Evolutionary conservation across 2,888 invertebrate genomes (phyloP).

Genomic region (Timema podura): DNA sequence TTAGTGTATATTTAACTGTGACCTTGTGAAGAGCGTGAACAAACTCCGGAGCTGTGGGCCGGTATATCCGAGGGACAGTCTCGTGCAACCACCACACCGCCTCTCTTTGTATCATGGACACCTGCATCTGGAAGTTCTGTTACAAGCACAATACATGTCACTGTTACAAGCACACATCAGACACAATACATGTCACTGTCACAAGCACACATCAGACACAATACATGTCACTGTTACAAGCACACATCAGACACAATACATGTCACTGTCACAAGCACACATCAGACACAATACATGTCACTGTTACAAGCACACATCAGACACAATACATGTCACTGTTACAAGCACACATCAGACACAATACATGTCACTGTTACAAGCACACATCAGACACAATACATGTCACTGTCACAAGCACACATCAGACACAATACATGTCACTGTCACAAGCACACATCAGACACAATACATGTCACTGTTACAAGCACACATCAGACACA

Average conservation of each 20-base stretch:
- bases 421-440: constrained; percentile 13
- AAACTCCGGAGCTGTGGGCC: constrained; percentile 67
- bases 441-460: not conserved
- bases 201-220: constrained; percentile 20
- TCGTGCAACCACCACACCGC: constrained; percentile 86
- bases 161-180: not conserved
- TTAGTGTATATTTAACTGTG: not conserved
- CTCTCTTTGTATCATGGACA: constrained; percentile 70
- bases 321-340: constrained; percentile 24
- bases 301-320: not conserved
- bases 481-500: too few species aligned
- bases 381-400: too few species aligned
- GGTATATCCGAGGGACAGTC: constrained; percentile 68
- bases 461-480: constrained; percentile 24
- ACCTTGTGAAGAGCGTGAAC: constrained; percentile 74
- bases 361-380: not conserved
- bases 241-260: too few species aligned
- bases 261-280: constrained; percentile 32
- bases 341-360: too few species aligned
- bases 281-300: constrained; percentile 13
- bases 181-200: not conserved
- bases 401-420: constrained; percentile 32
- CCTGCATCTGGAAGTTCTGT: constrained; percentile 46
- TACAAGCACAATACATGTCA: constrained; percentile 27
- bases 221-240: not conserved